Evolutionary conservation across 2,888 invertebrate species (phyloP).

Genomic region (Macrophya annulata): DNA sequence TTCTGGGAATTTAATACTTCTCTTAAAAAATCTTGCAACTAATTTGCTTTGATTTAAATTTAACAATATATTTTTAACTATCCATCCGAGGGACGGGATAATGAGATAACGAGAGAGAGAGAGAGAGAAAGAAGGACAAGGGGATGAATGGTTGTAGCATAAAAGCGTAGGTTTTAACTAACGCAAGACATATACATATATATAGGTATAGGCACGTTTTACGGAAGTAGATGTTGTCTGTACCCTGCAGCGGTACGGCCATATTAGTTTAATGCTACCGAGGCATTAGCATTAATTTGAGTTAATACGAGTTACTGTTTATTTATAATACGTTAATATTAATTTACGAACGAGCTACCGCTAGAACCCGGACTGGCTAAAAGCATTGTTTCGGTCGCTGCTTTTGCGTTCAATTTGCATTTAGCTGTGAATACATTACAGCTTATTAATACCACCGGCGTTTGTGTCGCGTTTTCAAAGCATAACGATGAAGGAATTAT

Average conservation of each 20-base stretch:
- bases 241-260: conserved; percentile 29
- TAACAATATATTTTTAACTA: not conserved
- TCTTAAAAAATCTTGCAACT: conserved; percentile 9
- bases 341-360: conserved; percentile 73
- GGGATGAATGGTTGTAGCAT: not conserved
- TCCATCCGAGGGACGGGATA: not conserved
- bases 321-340: conserved; percentile 76
- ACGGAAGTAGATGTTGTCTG: conserved; percentile 21
- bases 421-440: conserved; percentile 75
- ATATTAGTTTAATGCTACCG: conserved; percentile 72
- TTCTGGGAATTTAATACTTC: not conserved
- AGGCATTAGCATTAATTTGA: conserved; percentile 76
- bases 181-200: not conserved
- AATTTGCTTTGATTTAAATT: conserved; percentile 27
- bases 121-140: not conserved
- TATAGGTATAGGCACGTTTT: not conserved
- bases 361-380: conserved; percentile 67
- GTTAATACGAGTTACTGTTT: conserved; percentile 76
- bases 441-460: conserved; percentile 65
- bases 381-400: conserved; percentile 76
- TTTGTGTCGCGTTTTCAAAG: conserved; percentile 22
- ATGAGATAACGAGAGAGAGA: not conserved
- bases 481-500: conserved; percentile 2
- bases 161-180: conserved; percentile 14
- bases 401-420: conserved; percentile 77